Evolutionary conservation across 2,797 vertebrate genomes (phyloP), one percentile per base, ranked within the genome.

Genomic region (Salmo trutta): DNA sequence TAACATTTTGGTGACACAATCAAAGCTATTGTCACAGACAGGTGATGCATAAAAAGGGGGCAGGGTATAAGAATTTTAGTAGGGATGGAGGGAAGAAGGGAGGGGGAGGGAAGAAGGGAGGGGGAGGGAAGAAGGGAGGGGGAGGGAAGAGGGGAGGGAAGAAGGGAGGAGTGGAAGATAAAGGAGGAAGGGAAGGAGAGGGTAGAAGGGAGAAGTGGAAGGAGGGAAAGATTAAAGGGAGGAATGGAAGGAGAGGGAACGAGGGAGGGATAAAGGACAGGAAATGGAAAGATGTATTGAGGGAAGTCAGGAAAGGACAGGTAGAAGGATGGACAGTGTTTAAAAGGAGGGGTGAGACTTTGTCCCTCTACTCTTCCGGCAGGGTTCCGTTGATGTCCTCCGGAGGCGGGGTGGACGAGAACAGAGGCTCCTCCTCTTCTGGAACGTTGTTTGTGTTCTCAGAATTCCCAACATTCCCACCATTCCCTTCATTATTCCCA

Each of bases 371-470:
- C 75, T 90, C 81, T 0, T 88, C 81, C 0, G 75, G 73, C n/a
- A 52, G 31, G 75, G 3, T 54, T 36, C 41, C 4, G 73, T 75
- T 66, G 4, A 1, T 65, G 15, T 88, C 85, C 4, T 88, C 89
- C 69, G 15, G 74, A 4, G 75, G 78, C 0, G 87, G 74, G 64
- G 54, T 31, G 29, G 76, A 76, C 12, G 89, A 83, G 52, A 88
- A 85, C 1, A 81, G 82, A 1, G 77, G 79, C 65, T 90, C 87
- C 0, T 89, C 89, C 70, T 91, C 88, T 53, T 88, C 86, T 54
- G 81, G 52, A 2, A 89, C 90, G 81, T 84, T 27, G 27, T 66
- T 4, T 24, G 65, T 66, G 84, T 90, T 91, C 70, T 90, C 85
- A 10, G 71, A 87, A 72, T 84, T 33, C 80, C 24, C 24, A 24